Percentiles rank a stretch among this genome's conserved stretches.
Evolutionary conservation across 2,888 invertebrate species (phyloP).

Genomic region (Sinelater perroti): DNA sequence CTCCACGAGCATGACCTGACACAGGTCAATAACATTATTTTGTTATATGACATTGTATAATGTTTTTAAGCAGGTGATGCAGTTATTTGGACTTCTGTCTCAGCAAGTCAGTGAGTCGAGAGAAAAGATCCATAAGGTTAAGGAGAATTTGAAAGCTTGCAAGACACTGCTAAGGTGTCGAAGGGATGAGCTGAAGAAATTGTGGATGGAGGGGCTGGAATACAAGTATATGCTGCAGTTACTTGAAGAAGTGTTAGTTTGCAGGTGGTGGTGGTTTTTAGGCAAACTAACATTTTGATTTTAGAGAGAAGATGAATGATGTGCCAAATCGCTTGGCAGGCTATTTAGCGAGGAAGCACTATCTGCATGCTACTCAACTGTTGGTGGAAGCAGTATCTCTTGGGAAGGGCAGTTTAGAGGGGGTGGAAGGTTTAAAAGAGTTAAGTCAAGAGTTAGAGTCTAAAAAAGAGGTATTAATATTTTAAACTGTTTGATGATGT

Average conservation of each 20-base stretch:
- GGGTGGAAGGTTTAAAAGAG: slow-evolving; percentile 85
- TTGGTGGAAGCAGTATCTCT: slow-evolving; percentile 75
- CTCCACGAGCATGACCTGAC: slow-evolving; percentile 88
- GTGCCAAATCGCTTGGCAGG: slow-evolving; percentile 74
- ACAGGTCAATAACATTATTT: slow-evolving; percentile 69
- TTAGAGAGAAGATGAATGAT: slow-evolving; percentile 77
- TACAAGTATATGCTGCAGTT: slow-evolving; percentile 90
- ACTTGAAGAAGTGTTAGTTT: slow-evolving; percentile 85
- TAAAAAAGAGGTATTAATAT: slow-evolving; percentile 66
- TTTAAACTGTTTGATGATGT: slow-evolving; percentile 1
- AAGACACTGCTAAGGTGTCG: slow-evolving; percentile 87
- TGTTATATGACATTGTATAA: slow-evolving; percentile 25
- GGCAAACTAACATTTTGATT: slow-evolving; percentile 39
- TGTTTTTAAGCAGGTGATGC: slow-evolving; percentile 61
- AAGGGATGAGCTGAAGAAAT: slow-evolving; percentile 88
- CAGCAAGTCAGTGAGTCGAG: slow-evolving; percentile 79
- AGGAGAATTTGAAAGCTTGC: slow-evolving; percentile 83
- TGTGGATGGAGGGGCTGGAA: slow-evolving; percentile 97
- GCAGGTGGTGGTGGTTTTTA: neutral
- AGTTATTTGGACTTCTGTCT: slow-evolving; percentile 80
- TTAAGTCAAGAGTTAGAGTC: slow-evolving; percentile 77
- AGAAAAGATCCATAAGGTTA: slow-evolving; percentile 78
- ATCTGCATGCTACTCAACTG: slow-evolving; percentile 85
- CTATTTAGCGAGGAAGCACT: slow-evolving; percentile 77
- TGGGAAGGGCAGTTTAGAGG: slow-evolving; percentile 77